A percentile compares a stretch with the other conserved stretches of the same genome.
Evolutionary conservation across 2,888 invertebrate genomes (phyloP).

Genomic region (Archips crataeganus): DNA sequence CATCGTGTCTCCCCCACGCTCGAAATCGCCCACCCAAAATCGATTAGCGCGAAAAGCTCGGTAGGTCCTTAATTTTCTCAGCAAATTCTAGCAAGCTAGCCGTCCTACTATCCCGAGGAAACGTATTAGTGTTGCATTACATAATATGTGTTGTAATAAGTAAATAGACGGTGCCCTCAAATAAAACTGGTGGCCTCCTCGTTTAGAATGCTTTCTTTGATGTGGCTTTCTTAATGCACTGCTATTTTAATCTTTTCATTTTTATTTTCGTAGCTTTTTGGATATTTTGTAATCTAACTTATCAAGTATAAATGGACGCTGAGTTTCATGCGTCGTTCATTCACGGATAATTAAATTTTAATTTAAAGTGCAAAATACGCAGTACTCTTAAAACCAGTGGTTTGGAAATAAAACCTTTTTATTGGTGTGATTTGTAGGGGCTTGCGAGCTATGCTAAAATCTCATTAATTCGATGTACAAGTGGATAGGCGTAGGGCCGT

Average conservation of each 20-base stretch:
- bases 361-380: background rate
- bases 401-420: background rate
- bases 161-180: background rate
- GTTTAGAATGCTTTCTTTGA: background rate
- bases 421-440: background rate
- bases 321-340: background rate
- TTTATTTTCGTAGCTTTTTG: background rate
- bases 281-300: background rate
- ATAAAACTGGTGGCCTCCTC: background rate
- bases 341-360: background rate
- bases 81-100: background rate
- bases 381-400: background rate
- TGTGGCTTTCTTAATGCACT: background rate
- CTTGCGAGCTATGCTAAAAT: background rate
- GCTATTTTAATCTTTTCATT: background rate
- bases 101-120: background rate
- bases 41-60: no score
- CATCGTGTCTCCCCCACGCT: no score
- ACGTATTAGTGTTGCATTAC: background rate
- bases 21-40: no score
- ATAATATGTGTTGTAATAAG: background rate
- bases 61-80: background rate
- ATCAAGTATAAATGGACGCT: background rate
- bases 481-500: constrained; percentile 15
- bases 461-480: constrained; percentile 25